Conservation (phyloP, 2,113 vertebrate species). For the Otocyon megalotis region DNA sequence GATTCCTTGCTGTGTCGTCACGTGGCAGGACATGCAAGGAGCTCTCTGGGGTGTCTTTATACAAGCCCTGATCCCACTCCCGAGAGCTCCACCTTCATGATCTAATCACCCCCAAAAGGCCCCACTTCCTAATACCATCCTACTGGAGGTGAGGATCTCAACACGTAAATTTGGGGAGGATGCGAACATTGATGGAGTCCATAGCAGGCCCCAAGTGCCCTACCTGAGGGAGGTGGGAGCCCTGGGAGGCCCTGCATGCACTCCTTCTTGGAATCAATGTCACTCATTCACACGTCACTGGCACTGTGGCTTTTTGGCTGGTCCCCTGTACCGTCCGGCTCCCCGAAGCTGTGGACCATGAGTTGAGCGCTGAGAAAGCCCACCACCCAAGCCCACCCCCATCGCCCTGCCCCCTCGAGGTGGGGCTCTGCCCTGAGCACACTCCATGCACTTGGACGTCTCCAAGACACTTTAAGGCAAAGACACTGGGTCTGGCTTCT, state of each 20-base stretch:
- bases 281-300: neutral
- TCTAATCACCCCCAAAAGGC: neutral
- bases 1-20: neutral
- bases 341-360: neutral
- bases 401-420: neutral
- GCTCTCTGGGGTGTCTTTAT: neutral
- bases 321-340: neutral
- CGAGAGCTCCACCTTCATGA: neutral
- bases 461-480: neutral
- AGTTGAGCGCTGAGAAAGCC: neutral
- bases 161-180: neutral
- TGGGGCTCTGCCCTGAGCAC: neutral
- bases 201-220: neutral
- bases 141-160: neutral
- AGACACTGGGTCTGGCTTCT: neutral
- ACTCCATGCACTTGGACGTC: neutral
- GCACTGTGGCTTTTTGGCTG: fast-evolving
- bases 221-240: neutral
- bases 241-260: too few species aligned
- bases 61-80: too few species aligned
- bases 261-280: neutral
- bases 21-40: neutral
- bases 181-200: neutral
- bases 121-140: neutral
- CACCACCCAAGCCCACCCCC: too few species aligned